Conservation (phyloP, 2,113 vertebrate genomes). For the Eolophus roseicapilla region DNA sequence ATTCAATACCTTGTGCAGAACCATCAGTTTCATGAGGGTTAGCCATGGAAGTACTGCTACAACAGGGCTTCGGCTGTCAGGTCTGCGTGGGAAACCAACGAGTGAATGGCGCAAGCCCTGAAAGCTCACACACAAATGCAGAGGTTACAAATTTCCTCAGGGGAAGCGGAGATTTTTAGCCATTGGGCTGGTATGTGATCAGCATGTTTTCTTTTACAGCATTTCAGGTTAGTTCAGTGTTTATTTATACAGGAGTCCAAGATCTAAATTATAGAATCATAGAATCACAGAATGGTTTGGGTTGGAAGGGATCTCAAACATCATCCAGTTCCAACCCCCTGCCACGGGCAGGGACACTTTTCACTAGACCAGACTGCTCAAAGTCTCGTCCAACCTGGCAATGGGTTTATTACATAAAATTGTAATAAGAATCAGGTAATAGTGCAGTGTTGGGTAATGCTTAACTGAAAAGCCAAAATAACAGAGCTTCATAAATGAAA, state of each 20-base stretch:
- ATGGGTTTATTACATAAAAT: background rate
- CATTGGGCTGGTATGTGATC: fast-evolving
- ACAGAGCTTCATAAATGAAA: background rate
- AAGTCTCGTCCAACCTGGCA: background rate
- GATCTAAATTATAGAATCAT: background rate
- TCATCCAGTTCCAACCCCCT: background rate
- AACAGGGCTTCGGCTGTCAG: background rate
- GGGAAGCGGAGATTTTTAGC: background rate
- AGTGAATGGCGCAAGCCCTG: background rate
- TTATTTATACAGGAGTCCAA: background rate
- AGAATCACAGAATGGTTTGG: background rate
- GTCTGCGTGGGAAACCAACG: background rate
- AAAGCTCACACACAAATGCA: background rate
- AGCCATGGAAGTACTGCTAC: background rate
- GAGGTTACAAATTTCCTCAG: background rate
- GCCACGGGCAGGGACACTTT: background rate
- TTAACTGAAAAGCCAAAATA: background rate
- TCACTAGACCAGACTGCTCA: background rate
- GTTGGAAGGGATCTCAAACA: background rate
- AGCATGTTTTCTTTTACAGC: background rate
- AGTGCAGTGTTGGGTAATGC: background rate
- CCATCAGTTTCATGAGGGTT: background rate
- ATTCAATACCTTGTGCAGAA: background rate
- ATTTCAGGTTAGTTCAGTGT: background rate
- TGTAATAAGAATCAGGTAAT: background rate